Evolutionary conservation across 2,888 invertebrate species (phyloP), one percentile per base, ranked within the genome.

Genomic region (Pseudeuparius sepicola): DNA sequence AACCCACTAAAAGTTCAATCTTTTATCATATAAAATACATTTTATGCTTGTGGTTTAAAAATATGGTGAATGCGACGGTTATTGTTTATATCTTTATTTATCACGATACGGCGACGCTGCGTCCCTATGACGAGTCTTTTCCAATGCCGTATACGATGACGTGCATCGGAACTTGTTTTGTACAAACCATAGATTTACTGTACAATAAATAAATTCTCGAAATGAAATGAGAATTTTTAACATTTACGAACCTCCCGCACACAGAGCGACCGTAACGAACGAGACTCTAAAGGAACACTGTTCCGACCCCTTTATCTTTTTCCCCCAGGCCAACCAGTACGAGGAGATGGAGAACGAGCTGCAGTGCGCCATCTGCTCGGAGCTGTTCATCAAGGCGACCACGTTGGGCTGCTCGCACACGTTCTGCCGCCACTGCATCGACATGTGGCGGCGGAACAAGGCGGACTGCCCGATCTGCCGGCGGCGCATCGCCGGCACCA

Each of bases 331-430:
- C n/a, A 41, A 35, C 15, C 35, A 40, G 11, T 43, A 41, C 39
- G 47, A 58, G 39, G 45, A 48, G 24, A 49, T 79, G 67, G 75
- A 83, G 49, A 68, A 68, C 46, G 83, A 85, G 52, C 61, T 85
- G 14, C 77, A 78, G 47, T 85, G 84, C 55, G 73, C 75, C 42
- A 75, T 86, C 34, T 85, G 85, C 51, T 74, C 75, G 13, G 84
- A 85, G 56, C 61, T 84, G 5, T 81, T 82, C 54, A 67, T 84
- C 1, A 65, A 70, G 54, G 75, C 84, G 0, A 73, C 71, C 3
- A 77, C 78, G 0, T 60, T 84, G 9, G 74, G 70, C 54, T 86
- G 86, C 55, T 73, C 75, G 0, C 86, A 86, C 50, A 76, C 79
- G 0, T 84, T 79, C 53, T 86, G 86, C 54, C 67, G 69, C 40